A percentile compares a stretch with the other conserved stretches of the same genome.
Evolutionary conservation across 2,113 vertebrate species (phyloP).

Genomic region (Pogonocichla stellata): DNA sequence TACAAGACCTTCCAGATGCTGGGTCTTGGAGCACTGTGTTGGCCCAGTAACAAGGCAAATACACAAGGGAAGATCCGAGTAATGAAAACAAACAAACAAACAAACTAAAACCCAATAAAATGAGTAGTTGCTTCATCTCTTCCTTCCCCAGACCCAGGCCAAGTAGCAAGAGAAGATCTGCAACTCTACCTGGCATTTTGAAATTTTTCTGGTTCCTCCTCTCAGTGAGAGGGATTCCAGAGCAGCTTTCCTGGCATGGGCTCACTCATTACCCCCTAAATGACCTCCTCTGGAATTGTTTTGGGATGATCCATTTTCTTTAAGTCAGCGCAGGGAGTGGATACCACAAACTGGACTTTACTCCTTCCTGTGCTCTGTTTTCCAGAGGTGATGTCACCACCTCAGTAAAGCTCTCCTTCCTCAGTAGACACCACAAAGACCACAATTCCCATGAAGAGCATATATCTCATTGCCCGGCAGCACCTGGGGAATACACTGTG

Average conservation of each 20-base stretch:
- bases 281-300: constrained; percentile 18
- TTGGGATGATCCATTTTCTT: constrained; percentile 3
- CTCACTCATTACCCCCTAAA: background rate
- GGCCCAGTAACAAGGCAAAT: constrained; percentile 5
- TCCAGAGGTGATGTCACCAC: constrained; percentile 38
- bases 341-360: constrained; percentile 35
- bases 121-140: background rate
- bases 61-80: background rate
- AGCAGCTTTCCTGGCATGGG: background rate
- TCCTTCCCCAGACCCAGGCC: background rate
- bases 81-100: constrained; percentile 18
- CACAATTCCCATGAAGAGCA: constrained; percentile 8
- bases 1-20: constrained; percentile 34
- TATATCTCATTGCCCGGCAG: background rate
- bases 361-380: background rate
- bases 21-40: background rate
- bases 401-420: constrained; percentile 1
- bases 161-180: background rate
- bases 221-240: background rate
- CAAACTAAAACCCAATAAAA: background rate
- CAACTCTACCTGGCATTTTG: background rate
- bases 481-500: background rate
- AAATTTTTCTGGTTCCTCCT: background rate
- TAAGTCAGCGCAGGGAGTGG: background rate
- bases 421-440: constrained; percentile 1